A percentile compares a stretch with the other conserved stretches of the same genome.
Evolutionary conservation across 2,888 invertebrate genomes (phyloP).

Genomic region (Choristoneura rosaceana): DNA sequence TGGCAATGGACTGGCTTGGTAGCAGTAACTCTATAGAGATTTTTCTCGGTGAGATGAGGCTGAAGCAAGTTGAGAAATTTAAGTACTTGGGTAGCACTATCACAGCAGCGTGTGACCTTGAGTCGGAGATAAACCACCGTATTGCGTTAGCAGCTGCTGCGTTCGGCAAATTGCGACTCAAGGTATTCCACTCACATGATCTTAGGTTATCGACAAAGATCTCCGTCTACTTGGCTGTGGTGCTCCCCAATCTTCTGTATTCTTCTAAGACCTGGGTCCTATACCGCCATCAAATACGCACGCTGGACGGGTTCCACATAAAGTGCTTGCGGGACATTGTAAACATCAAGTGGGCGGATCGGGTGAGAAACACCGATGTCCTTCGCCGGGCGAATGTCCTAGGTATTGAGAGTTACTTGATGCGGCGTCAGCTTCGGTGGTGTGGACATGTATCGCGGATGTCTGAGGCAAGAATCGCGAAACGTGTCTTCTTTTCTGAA

Average conservation of each 20-base stretch:
- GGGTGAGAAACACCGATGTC: too few species aligned
- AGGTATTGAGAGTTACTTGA: too few species aligned
- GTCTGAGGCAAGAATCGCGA: not conserved
- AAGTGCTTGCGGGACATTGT: too few species aligned
- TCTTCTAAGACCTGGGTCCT: not conserved
- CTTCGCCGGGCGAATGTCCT: too few species aligned
- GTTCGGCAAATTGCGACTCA: slow-evolving; percentile 2
- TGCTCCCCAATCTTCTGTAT: not conserved
- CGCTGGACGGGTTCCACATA: too few species aligned
- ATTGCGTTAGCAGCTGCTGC: not conserved
- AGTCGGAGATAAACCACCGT: not conserved
- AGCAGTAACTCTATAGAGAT: slow-evolving; percentile 22
- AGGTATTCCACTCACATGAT: slow-evolving; percentile 18
- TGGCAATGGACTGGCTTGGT: slow-evolving; percentile 36
- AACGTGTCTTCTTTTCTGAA: not conserved
- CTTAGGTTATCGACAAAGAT: not conserved
- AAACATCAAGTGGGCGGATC: too few species aligned
- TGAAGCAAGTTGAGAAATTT: slow-evolving; percentile 42
- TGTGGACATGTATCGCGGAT: not conserved
- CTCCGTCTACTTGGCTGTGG: too few species aligned
- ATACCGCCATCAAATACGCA: not conserved
- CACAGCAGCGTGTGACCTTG: slow-evolving; percentile 24
- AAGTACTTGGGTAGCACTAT: slow-evolving; percentile 42
- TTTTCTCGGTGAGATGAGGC: not conserved
- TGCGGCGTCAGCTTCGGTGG: not conserved